Conservation (phyloP, 2,797 vertebrate species). For the Diplodus puntazzo region DNA sequence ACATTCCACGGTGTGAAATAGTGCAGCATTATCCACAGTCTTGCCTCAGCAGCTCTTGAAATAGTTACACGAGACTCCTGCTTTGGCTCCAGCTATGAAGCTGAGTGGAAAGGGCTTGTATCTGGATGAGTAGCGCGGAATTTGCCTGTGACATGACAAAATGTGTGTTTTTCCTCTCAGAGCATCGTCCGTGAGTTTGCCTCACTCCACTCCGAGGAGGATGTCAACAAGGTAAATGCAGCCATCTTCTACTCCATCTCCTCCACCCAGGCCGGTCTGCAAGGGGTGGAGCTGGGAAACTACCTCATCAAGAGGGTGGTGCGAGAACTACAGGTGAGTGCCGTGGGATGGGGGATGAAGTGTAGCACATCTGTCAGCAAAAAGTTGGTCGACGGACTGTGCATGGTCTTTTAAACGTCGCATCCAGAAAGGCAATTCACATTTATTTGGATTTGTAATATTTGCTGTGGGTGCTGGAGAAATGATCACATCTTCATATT, state of each 20-base stretch:
- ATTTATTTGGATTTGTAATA: too few relatives aligned
- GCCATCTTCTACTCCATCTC: constrained; percentile 98
- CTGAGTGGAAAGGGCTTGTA: not conserved
- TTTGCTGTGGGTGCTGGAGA: too few relatives aligned
- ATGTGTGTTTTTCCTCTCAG: constrained; percentile 71
- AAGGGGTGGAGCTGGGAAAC: constrained; percentile 95
- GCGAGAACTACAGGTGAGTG: constrained; percentile 92
- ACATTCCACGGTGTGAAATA: constrained; percentile 37
- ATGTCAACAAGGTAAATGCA: constrained; percentile 88
- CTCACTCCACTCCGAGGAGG: constrained; percentile 86
- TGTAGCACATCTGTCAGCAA: not conserved
- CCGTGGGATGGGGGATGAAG: not conserved
- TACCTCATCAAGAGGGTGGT: constrained; percentile 96
- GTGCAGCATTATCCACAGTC: constrained; percentile 32
- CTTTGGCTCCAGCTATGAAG: not conserved
- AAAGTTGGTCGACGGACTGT: not conserved
- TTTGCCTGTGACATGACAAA: not conserved
- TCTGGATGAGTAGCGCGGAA: constrained; percentile 3
- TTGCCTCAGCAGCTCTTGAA: constrained; percentile 14
- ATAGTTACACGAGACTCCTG: not conserved
- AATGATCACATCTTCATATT: too few relatives aligned
- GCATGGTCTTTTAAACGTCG: too few relatives aligned
- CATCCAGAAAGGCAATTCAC: too few relatives aligned
- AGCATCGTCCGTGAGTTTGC: constrained; percentile 91
- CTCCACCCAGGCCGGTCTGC: constrained; percentile 93